Evolutionary conservation across 2,113 vertebrate genomes (phyloP), one percentile per base, ranked within the genome.

Genomic region (Chunga burmeisteri): DNA sequence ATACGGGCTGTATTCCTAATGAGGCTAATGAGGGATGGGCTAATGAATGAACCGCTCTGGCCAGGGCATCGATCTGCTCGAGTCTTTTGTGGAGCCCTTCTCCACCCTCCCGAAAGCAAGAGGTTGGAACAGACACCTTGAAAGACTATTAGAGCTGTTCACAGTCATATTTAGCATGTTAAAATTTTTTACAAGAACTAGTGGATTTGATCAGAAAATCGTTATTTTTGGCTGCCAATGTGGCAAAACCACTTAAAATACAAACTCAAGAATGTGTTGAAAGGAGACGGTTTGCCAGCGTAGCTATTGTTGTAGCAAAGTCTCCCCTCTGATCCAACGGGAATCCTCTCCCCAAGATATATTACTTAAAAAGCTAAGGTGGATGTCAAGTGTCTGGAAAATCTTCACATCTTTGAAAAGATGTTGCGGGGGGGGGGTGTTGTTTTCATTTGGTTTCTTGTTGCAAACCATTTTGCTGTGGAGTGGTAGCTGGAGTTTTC

Each of bases 201-300:
- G 78, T 62, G 78, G 93, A 94, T 95, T 97, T 90, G 93, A 96
- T 95, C 81, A 93, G 89, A 94, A 91, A 97, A 97, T 77, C 88
- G 93, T 70, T 94, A 85, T 86, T 94, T 96, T 95, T 97, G 93
- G 95, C 94, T 93, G 81, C 71, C 89, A 59, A 50, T 17, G 89
- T 95, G 93, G 87, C 89, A 97, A 97, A 97, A 59, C 89, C 86
- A 95, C 86, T 94, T 95, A 93, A 94, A 95, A 85, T 73, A 44
- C 84, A 83, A 91, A 81, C 40, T 97, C 53, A 83, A 73, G 87
- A 94, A 89, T 9, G 87, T 90, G 93, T 88, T 93, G 94, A 95
- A 97, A 96, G 87, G 78, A 72, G n/a, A 53, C 2, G 5, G 42
- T 90, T 96, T 90, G 91, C 96, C 91, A 92, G 71, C 3, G 0